Evolutionary conservation across 2,888 invertebrate species (phyloP), one percentile per base, ranked within the genome.

Genomic region (Ethmia dodecea): DNA sequence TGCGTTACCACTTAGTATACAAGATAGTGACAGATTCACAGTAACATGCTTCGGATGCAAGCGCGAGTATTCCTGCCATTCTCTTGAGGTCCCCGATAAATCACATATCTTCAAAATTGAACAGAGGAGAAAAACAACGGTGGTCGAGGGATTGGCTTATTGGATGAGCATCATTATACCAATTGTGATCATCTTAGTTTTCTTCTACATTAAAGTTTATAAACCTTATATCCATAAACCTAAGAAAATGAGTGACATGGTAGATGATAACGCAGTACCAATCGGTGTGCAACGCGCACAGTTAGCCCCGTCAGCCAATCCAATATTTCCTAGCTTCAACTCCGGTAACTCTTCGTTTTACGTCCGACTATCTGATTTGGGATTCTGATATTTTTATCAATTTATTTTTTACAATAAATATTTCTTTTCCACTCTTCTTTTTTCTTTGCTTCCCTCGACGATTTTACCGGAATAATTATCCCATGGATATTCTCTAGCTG

Each of bases 131-230:
- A 52, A 55, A 9, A 52, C 72, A 43, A 53, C 60, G 10, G 68
- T 64, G 34, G 52, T 58, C 10, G 60, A 73, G 51, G 72, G 71
- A 0, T 60, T 53, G 31, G 16, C 72, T 2, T 75, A 66, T 42
- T 77, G 78, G 24, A 12, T 71, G 28, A 15, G 75, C 4, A 42
- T 78, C 9, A 75, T 71, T 68, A 64, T 76, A 24, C 74, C 76
- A 22, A 45, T 74, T 2, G 3, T 62, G 10, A 35, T 68, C n/a
- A 49, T 77, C 29, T 36, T 50, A 2, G 49, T 48, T 38, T 44
- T 73, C 1, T 65, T 76, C 11, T 73, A 69, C 22, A n/a, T 8
- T 3, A 22, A 22, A 8, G n/a, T 22, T 22, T 8, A 3, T 22
- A 9, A n/a, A 22, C n/a, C 8, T 9, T n/a, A 9, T 22, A 4